A percentile compares a stretch with the other conserved stretches of the same genome.
Conservation (phyloP, 2,797 vertebrate genomes). For the Sternarchorhynchus goeldii region DNA sequence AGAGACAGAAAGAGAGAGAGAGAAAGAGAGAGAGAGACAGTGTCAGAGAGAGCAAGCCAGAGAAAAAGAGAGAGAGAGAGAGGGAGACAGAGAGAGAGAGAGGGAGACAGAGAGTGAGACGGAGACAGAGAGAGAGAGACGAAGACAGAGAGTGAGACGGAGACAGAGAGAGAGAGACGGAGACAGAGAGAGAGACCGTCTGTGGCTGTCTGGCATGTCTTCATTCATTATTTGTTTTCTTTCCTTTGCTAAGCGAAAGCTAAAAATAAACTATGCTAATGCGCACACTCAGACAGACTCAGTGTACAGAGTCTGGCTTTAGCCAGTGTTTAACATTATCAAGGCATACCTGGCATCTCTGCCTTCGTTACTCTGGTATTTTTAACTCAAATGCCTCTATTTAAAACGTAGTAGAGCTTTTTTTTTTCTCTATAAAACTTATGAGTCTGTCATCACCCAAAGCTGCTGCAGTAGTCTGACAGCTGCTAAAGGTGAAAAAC, state of each 20-base stretch:
- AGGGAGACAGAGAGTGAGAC: neutral
- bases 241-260: constrained; percentile 8
- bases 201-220: neutral
- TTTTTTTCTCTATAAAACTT: neutral
- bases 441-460: neutral
- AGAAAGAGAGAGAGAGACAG: neutral
- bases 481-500: constrained; percentile 5
- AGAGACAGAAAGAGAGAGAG: constrained; percentile 9
- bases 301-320: neutral
- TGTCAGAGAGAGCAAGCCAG: neutral
- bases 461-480: neutral
- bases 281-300: neutral
- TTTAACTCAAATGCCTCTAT: neutral
- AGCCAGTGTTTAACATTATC: neutral
- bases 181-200: constrained; percentile 32
- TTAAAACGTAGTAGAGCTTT: neutral
- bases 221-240: constrained; percentile 18
- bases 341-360: neutral
- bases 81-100: neutral
- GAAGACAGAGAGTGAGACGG: neutral
- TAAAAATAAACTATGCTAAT: constrained; percentile 26
- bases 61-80: constrained; percentile 26
- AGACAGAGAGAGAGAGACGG: constrained; percentile 26
- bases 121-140: neutral
- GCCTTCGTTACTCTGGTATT: too few relatives aligned